Conservation (phyloP, 2,888 invertebrate species). For the Hemistola chrysoprasaria region DNA sequence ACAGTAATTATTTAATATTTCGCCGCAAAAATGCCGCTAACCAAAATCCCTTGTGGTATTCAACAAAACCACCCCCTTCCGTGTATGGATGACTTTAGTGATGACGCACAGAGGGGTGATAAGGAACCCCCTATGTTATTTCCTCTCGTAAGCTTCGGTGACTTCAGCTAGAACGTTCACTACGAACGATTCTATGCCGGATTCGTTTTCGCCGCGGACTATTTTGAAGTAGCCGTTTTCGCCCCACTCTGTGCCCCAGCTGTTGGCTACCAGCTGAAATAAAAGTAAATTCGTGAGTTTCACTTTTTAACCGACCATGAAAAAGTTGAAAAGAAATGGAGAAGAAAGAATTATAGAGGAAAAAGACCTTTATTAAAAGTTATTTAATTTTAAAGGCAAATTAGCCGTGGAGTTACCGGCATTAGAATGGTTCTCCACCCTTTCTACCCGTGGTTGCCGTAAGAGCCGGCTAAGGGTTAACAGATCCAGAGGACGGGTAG, state of each 20-base stretch:
- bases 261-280: slow-evolving; percentile 93
- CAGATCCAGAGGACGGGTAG: too few species aligned
- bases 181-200: slow-evolving; percentile 95
- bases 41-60: slow-evolving; percentile 62
- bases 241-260: slow-evolving; percentile 97
- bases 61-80: slow-evolving; percentile 47
- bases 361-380: too few species aligned
- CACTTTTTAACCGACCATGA: background rate
- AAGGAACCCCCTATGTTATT: slow-evolving; percentile 58
- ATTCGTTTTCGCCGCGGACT: slow-evolving; percentile 91
- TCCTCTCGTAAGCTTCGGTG: slow-evolving; percentile 56
- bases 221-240: slow-evolving; percentile 96
- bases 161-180: slow-evolving; percentile 89
- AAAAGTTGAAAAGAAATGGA: background rate
- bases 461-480: too few species aligned
- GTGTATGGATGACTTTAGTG: slow-evolving; percentile 50
- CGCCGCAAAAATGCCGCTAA: slow-evolving; percentile 27
- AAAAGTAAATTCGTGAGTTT: slow-evolving; percentile 5
- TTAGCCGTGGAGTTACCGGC: too few species aligned
- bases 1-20: too few species aligned
- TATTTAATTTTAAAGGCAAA: too few species aligned
- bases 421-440: too few species aligned
- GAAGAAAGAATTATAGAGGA: too few species aligned
- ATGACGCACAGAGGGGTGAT: slow-evolving; percentile 58
- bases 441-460: too few species aligned